A percentile compares a stretch with the other conserved stretches of the same genome.
phyloP scores from a whole-genome alignment of 2,113 vertebrate genomes.

The Himantopus leucocephalus region DNA sequence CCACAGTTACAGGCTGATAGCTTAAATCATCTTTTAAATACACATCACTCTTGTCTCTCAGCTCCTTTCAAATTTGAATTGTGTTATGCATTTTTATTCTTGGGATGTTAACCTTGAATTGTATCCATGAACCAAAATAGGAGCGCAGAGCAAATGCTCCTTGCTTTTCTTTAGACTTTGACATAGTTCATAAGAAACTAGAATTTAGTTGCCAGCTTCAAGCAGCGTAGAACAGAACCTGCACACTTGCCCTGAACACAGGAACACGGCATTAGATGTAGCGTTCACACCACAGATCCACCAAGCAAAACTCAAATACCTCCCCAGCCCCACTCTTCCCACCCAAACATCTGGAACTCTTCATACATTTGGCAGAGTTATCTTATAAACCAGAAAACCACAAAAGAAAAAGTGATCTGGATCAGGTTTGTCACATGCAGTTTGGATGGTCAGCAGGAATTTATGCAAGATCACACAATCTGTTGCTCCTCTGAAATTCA shows the following conservation, averaged over 20 bases:
- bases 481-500: not conserved
- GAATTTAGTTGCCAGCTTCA: not conserved
- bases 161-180: not conserved
- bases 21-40: not conserved
- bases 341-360: not conserved
- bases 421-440: not conserved
- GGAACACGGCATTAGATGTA: accelerated
- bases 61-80: not conserved
- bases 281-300: not conserved
- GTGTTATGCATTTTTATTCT: not conserved
- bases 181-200: not conserved
- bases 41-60: not conserved
- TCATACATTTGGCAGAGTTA: not conserved
- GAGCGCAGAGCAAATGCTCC: not conserved
- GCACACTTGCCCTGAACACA: not conserved
- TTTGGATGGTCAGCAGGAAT: not conserved
- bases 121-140: not conserved
- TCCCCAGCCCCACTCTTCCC: not conserved
- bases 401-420: not conserved
- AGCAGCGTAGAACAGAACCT: not conserved
- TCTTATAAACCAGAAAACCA: not conserved
- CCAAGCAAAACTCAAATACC: not conserved
- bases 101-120: not conserved
- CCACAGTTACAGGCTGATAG: not conserved
- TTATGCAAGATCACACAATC: not conserved